phyloP scores from a whole-genome alignment of 2,113 vertebrate species.

The Anhinga rufa region DNA sequence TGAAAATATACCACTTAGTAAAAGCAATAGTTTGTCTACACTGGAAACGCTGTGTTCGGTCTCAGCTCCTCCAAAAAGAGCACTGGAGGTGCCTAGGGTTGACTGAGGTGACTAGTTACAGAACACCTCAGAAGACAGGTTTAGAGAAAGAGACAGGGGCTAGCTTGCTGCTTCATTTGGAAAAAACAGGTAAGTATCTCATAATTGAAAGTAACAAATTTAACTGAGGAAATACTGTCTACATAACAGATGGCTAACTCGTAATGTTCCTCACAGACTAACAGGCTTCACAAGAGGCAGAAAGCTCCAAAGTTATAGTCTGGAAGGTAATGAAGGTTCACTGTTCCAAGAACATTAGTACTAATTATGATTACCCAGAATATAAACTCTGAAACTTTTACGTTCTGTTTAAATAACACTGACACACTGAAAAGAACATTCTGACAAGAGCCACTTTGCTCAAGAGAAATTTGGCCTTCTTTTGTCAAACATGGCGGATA shows the following conservation, averaged over 20 bases:
- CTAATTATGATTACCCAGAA: background rate
- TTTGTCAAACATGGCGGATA: background rate
- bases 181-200: background rate
- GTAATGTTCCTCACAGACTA: background rate
- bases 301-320: background rate
- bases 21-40: background rate
- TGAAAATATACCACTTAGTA: background rate
- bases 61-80: background rate
- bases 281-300: background rate
- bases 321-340: background rate
- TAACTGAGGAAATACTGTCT: background rate
- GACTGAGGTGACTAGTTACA: background rate
- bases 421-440: background rate
- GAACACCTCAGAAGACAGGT: background rate
- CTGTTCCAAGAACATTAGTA: background rate
- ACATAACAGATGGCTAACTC: background rate
- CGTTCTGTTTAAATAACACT: background rate
- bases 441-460: conserved; percentile 9
- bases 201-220: background rate
- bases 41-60: background rate
- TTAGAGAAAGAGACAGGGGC: background rate
- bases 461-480: conserved; percentile 9
- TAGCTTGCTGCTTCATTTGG: background rate
- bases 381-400: background rate
- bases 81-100: background rate